These are phyloP conservation scores for Carposina sasakii DNA, from an alignment of 1,140 invertebrate genomes.

Conservation along the genomic window DNA sequence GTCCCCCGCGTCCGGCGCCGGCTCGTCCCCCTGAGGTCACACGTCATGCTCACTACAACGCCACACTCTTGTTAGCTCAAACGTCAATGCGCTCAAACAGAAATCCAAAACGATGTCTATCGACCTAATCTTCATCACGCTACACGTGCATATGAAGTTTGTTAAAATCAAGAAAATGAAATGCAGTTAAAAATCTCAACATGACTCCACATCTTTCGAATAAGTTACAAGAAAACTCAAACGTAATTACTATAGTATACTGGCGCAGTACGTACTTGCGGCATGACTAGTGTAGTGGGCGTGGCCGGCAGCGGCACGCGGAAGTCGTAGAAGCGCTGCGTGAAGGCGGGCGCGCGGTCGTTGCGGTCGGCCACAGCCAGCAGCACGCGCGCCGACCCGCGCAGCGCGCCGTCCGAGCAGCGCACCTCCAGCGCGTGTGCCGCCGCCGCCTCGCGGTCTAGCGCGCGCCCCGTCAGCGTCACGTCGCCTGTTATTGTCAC, in stretches of 20 bases:
- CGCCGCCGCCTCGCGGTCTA: slow-evolving; percentile 89
- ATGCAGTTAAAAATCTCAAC: too few species aligned
- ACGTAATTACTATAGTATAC: not conserved
- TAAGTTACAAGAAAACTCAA: not conserved
- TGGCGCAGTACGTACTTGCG: slow-evolving; percentile 20
- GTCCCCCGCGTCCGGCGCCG: not conserved
- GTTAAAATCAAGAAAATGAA: too few species aligned
- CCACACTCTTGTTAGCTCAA: too few species aligned
- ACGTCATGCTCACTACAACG: too few species aligned
- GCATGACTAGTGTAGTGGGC: slow-evolving; percentile 3
- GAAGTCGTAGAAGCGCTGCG: slow-evolving; percentile 86
- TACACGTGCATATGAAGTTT: too few species aligned
- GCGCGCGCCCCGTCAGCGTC: slow-evolving; percentile 83
- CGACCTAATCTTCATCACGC: too few species aligned
- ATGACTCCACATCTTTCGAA: too few species aligned
- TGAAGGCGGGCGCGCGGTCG: slow-evolving; percentile 88
- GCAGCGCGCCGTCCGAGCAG: slow-evolving; percentile 87
- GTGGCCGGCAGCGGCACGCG: slow-evolving; percentile 76
- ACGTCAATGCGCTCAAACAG: too few species aligned
- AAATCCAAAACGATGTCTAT: too few species aligned
- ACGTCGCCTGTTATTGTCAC: slow-evolving; percentile 78
- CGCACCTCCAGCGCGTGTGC: slow-evolving; percentile 91
- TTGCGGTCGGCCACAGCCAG: slow-evolving; percentile 88
- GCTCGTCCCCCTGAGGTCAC: too few species aligned
- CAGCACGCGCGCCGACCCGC: slow-evolving; percentile 87